A percentile compares a stretch with the other conserved stretches of the same genome.
These are phyloP conservation scores for Drosophila pseudotalamancana DNA, from an alignment of 2,888 invertebrate genomes.

Conservation along the genomic window DNA sequence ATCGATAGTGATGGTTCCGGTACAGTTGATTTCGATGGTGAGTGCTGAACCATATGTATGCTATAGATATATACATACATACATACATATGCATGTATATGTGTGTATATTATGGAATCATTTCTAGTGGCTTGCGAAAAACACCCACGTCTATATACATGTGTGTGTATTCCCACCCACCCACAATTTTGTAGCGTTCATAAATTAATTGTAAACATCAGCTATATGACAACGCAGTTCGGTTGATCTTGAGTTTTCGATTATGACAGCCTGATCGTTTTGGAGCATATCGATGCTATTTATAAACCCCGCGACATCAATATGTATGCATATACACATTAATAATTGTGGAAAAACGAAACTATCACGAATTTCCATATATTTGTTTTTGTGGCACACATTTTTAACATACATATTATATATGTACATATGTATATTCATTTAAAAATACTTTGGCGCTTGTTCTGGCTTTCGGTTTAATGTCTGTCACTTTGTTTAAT, in stretches of 20 bases:
- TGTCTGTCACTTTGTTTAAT: conserved; percentile 78
- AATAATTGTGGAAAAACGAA: background rate
- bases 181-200: conserved; percentile 38
- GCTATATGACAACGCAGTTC: conserved; percentile 35
- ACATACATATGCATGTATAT: background rate
- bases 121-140: conserved; percentile 49
- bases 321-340: background rate
- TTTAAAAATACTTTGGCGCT: conserved; percentile 41
- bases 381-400: conserved; percentile 21
- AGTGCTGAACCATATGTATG: conserved; percentile 58
- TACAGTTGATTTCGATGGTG: conserved; percentile 99
- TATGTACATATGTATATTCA: conserved; percentile 42
- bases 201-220: conserved; percentile 52
- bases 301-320: conserved; percentile 32
- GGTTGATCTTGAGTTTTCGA: conserved; percentile 73
- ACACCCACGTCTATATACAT: conserved; percentile 33
- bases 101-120: conserved; percentile 22
- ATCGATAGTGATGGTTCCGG: conserved; percentile 99
- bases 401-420: conserved; percentile 9
- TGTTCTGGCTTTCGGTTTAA: conserved; percentile 45
- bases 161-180: conserved; percentile 4
- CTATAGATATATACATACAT: background rate
- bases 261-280: conserved; percentile 74
- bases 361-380: conserved; percentile 14
- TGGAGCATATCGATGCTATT: conserved; percentile 74